phyloP scores from a whole-genome alignment of 2,113 vertebrate species.

The Indicator maculatus region DNA sequence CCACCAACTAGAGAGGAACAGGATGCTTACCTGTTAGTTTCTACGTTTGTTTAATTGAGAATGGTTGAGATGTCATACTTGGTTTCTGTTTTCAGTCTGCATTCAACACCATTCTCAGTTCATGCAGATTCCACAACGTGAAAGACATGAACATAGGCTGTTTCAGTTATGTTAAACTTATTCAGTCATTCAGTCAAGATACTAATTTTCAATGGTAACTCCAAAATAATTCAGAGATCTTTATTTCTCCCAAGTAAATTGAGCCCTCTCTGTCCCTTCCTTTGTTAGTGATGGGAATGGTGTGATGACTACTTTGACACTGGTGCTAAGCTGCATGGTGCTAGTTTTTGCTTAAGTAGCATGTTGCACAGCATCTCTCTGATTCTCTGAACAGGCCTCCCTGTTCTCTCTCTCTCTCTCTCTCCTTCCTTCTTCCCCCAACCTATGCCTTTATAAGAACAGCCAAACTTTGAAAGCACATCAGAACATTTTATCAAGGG shows the following conservation, averaged over 20 bases:
- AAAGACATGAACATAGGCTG: background rate
- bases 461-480: background rate
- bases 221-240: background rate
- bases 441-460: background rate
- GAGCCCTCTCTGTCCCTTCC: background rate
- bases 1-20: background rate
- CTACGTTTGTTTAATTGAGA: background rate
- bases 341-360: slow-evolving; percentile 25
- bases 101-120: slow-evolving; percentile 51
- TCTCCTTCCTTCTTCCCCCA: slow-evolving; percentile 1
- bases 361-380: slow-evolving; percentile 39
- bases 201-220: background rate
- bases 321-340: slow-evolving; percentile 55
- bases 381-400: background rate
- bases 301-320: background rate
- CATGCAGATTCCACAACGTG: background rate
- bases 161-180: background rate
- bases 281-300: slow-evolving; percentile 24
- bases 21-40: background rate
- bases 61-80: slow-evolving; percentile 1
- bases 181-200: background rate
- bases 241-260: background rate
- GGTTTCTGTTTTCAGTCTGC: slow-evolving; percentile 58
- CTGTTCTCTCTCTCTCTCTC: background rate
- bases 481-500: background rate